These are phyloP conservation scores for Acromyrmex charruanus DNA, from an alignment of 1,140 invertebrate genomes.

Conservation along the genomic window DNA sequence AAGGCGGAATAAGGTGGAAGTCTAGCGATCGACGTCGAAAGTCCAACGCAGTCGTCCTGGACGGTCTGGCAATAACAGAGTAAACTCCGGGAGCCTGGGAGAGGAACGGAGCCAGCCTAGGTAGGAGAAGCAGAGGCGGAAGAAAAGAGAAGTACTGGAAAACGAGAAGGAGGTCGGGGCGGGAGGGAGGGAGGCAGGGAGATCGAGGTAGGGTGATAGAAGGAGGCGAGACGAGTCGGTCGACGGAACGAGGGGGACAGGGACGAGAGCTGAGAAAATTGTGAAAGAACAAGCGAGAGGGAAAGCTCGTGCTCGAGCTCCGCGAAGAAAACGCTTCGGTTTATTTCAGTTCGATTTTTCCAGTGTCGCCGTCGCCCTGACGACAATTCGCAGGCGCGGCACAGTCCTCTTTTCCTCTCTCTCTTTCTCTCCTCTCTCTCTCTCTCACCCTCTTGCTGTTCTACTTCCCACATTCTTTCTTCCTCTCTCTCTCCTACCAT, in stretches of 20 bases:
- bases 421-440: conserved; percentile 70
- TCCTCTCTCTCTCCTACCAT: conserved; percentile 56
- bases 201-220: conserved; percentile 34
- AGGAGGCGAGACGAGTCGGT: conserved; percentile 33
- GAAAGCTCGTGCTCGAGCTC: conserved; percentile 70
- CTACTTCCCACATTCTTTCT: conserved; percentile 55
- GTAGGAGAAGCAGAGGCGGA: conserved; percentile 55
- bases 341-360: conserved; percentile 87
- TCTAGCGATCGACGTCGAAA: conserved; percentile 70
- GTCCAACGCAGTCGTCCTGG: conserved; percentile 71
- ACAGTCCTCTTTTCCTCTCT: conserved; percentile 75
- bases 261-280: conserved; percentile 51
- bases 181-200: conserved; percentile 1
- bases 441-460: conserved; percentile 33
- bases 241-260: conserved; percentile 15
- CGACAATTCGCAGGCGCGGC: conserved; percentile 86
- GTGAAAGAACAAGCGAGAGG: conserved; percentile 64
- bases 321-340: conserved; percentile 84
- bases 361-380: conserved; percentile 85
- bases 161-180: conserved; percentile 50
- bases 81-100: conserved; percentile 67
- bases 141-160: conserved; percentile 57
- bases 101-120: conserved; percentile 61
- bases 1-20: conserved; percentile 48
- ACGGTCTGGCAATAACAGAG: conserved; percentile 75